Evolutionary conservation across 1,140 invertebrate genomes (phyloP), one percentile per base, ranked within the genome.

Genomic region (Rhyzopertha dominica): DNA sequence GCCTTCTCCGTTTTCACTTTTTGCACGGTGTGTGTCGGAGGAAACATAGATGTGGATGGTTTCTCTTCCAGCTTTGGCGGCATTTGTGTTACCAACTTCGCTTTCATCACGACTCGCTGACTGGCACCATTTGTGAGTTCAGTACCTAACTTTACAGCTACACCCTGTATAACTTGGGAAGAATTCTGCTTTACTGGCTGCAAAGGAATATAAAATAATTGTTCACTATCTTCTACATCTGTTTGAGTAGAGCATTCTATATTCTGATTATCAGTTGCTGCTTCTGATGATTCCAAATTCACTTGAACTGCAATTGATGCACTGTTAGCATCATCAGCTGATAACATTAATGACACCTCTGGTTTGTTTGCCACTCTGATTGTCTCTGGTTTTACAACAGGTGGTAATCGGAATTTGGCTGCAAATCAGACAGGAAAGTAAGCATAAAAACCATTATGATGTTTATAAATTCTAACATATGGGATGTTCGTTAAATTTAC

Each of bases 191-290:
- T 14, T 63, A 67, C 69, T 5, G 76, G 72, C 56, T 80, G 77
- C 2, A 82, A 51, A 0, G 82, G 82, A 60, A 84, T 81, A 45
- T 84, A 84, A 61, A 84, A 84, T n/a, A 81, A 66, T 30, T 81
- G 77, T 10, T 77, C 75, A 18, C 69, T 28, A 24, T 70, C 70
- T 31, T 66, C 69, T 4, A 54, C 51, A 22, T 78, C 75, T 0
- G 74, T 76, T 44, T 75, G 75, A 2, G 72, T 74, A 3, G 73
- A 74, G 52, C 71, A 74, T 46, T 75, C 74, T 2, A 67, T 14
- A n/a, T 9, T 34, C 14, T 8, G n/a, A n/a, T n/a, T n/a, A n/a
- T 12, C 13, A 20, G 14, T 5, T 17, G 31, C 16, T 16, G 12
- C 23, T 20, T 23, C 30, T 14, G 12, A 20, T 4, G 43, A 64